Conservation (phyloP, 2,797 vertebrate species). For the Sciurus carolinensis region DNA sequence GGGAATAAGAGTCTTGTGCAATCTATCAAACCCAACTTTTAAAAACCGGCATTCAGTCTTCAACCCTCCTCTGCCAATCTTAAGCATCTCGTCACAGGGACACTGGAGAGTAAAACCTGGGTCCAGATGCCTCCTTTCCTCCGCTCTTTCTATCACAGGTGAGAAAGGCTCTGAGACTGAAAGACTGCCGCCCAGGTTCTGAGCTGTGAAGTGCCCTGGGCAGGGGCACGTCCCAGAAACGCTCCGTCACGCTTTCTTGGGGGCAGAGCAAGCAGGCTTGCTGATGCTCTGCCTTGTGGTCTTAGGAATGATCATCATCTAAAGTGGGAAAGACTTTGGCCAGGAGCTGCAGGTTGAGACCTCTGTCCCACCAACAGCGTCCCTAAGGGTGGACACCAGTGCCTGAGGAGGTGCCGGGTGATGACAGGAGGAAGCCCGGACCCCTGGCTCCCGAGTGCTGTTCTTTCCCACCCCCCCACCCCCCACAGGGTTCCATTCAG, state of each 20-base stretch:
- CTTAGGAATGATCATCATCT: conserved; percentile 41
- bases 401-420: not conserved
- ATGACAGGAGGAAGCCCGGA: too few relatives aligned
- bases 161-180: not conserved
- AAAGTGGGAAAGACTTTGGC: conserved; percentile 20
- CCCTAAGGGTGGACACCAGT: not conserved
- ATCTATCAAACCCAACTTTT: not conserved
- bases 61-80: not conserved
- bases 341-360: not conserved
- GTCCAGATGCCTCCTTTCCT: not conserved
- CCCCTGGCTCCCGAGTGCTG: too few relatives aligned
- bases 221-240: not conserved
- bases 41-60: not conserved
- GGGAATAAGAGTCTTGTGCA: not conserved
- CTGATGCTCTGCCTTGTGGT: not conserved
- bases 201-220: not conserved
- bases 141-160: not conserved
- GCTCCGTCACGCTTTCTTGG: not conserved
- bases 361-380: not conserved
- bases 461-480: not conserved
- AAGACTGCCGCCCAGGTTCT: not conserved
- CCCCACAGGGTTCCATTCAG: not conserved
- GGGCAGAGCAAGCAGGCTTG: not conserved
- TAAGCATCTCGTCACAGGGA: not conserved
- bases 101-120: not conserved